These are phyloP conservation scores for Fukomys damarensis DNA, from an alignment of 2,113 vertebrate genomes.

Conservation along the genomic window DNA sequence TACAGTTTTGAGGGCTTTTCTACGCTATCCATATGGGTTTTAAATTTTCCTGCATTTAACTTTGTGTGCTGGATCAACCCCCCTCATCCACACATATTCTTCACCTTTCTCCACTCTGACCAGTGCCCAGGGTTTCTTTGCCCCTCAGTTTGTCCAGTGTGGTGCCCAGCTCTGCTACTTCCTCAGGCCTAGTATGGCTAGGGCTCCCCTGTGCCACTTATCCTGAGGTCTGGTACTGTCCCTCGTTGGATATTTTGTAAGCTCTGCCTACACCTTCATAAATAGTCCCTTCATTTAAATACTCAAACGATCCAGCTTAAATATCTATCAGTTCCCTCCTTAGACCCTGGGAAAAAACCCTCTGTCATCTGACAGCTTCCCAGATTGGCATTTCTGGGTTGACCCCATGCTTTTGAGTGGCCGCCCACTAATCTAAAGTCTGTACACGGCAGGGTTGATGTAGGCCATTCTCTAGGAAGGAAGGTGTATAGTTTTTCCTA, in stretches of 20 bases:
- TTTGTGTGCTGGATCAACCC: neutral
- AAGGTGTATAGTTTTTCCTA: neutral
- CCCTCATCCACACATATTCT: no score
- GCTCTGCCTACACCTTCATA: neutral
- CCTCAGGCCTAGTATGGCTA: neutral
- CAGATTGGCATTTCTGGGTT: neutral
- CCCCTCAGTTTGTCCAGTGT: neutral
- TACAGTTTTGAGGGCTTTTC: no score
- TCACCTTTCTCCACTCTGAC: neutral
- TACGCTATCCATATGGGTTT: neutral
- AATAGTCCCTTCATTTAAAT: neutral
- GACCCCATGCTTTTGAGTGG: neutral
- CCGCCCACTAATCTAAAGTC: neutral
- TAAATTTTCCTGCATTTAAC: neutral
- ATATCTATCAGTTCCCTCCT: neutral
- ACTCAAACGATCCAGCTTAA: neutral
- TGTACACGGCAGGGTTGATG: neutral
- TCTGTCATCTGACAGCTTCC: neutral
- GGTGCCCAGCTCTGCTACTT: neutral
- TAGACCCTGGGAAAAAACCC: neutral
- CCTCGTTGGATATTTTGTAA: neutral
- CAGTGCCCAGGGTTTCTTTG: neutral
- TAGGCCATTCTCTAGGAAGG: neutral
- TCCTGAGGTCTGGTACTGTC: accelerated
- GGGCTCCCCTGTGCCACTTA: neutral